Percentiles rank a stretch among this genome's conserved stretches.
Evolutionary conservation across 2,888 invertebrate genomes (phyloP).

Genomic region (Leptopilina syphax): DNA sequence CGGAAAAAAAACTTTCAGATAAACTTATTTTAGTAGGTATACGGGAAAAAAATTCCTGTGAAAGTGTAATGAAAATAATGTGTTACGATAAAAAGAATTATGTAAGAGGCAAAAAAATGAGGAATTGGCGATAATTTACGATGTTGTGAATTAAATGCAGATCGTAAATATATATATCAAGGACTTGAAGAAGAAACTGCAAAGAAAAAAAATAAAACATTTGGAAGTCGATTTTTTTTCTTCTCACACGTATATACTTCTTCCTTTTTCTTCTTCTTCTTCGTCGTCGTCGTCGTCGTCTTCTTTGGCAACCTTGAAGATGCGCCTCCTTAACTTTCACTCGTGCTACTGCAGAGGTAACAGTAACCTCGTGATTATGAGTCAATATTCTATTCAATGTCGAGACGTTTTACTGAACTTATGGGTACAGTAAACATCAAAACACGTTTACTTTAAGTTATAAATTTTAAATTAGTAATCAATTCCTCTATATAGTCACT

Average conservation of each 20-base stretch:
- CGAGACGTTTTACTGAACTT: conserved; percentile 52
- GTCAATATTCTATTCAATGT: conserved; percentile 65
- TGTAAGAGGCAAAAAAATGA: neutral
- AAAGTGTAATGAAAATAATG: neutral
- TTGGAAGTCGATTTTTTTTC: conserved; percentile 26
- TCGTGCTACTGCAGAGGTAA: conserved; percentile 49
- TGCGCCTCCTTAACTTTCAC: conserved; percentile 70
- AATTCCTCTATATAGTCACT: neutral
- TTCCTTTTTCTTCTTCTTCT: conserved; percentile 46
- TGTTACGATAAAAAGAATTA: neutral
- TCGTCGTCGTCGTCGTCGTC: conserved; percentile 50
- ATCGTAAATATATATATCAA: too few species aligned
- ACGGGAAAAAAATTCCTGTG: neutral
- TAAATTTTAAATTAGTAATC: conserved; percentile 48
- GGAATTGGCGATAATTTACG: neutral
- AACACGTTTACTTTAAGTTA: conserved; percentile 17
- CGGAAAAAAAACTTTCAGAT: too few species aligned
- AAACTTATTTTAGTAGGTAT: too few species aligned
- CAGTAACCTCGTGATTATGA: conserved; percentile 56
- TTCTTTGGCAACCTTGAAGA: conserved; percentile 65
- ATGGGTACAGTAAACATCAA: conserved; percentile 5
- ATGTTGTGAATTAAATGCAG: neutral
- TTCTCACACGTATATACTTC: neutral
- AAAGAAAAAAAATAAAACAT: too few species aligned
- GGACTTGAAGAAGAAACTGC: too few species aligned